phyloP scores from a whole-genome alignment of 2,888 invertebrate genomes.

The Acheta domesticus region DNA sequence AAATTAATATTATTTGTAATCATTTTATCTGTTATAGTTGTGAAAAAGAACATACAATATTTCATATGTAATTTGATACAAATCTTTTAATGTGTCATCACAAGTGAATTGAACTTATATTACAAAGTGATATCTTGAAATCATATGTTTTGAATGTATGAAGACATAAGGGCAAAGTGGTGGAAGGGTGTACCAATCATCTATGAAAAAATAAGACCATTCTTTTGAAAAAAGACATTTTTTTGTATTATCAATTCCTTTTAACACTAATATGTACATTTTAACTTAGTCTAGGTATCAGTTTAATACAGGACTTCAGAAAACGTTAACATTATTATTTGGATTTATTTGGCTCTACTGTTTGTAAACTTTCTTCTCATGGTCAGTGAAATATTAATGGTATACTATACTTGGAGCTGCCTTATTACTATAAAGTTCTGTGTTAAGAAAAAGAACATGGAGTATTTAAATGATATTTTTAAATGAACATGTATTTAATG shows the following conservation, averaged over 20 bases:
- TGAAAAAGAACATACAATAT: not conserved
- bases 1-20: not conserved
- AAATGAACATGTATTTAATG: too few species aligned
- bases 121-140: slow-evolving; percentile 11
- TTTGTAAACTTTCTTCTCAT: not conserved
- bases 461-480: too few species aligned
- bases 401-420: not conserved
- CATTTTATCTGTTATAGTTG: not conserved
- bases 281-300: too few species aligned
- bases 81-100: slow-evolving; percentile 18
- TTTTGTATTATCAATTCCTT: not conserved
- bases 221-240: not conserved
- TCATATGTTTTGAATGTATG: slow-evolving; percentile 9
- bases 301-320: too few species aligned
- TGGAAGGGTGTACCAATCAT: slow-evolving; percentile 1
- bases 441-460: not conserved
- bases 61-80: slow-evolving; percentile 18
- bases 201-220: not conserved
- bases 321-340: too few species aligned
- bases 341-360: too few species aligned
- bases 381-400: not conserved
- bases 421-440: slow-evolving; percentile 8
- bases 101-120: slow-evolving; percentile 18
- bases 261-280: too few species aligned
- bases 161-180: not conserved